Evolutionary conservation across 1,140 invertebrate genomes (phyloP).

Genomic region (Dreissena rostriformis): DNA sequence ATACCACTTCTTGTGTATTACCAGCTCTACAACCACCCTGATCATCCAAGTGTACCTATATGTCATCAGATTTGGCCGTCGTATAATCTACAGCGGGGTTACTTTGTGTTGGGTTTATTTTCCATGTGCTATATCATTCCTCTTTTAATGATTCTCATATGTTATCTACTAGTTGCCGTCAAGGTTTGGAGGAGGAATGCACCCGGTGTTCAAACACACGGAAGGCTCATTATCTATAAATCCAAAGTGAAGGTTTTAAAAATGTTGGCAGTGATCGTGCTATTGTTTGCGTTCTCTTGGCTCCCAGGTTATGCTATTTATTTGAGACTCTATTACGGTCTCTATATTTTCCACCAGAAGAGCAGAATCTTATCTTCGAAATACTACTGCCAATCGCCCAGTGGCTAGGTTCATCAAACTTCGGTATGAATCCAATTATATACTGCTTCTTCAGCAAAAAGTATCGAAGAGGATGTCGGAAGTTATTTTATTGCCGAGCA

Average conservation of each 20-base stretch:
- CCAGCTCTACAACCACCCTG: conserved; percentile 81
- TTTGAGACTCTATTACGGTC: conserved; percentile 64
- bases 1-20: conserved; percentile 95
- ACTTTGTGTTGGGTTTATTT: conserved; percentile 94
- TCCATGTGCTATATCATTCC: conserved; percentile 95
- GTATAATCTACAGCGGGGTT: conserved; percentile 89
- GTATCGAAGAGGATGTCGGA: conserved; percentile 92
- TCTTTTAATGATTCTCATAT: conserved; percentile 93
- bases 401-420: conserved; percentile 97
- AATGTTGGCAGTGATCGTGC: conserved; percentile 97
- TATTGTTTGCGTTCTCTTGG: conserved; percentile 96
- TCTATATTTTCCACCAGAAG: conserved; percentile 84
- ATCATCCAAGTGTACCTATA: conserved; percentile 55
- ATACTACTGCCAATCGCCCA: conserved; percentile 94
- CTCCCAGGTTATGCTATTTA: conserved; percentile 90
- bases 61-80: conserved; percentile 67
- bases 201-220: conserved; percentile 84
- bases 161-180: conserved; percentile 95
- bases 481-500: conserved; percentile 36
- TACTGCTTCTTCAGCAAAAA: conserved; percentile 99
- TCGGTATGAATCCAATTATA: conserved; percentile 97
- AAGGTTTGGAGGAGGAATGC: conserved; percentile 93
- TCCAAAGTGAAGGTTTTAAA: conserved; percentile 88
- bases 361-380: conserved; percentile 86
- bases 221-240: conserved; percentile 73